Evolutionary conservation across 2,113 vertebrate genomes (phyloP), one percentile per base, ranked within the genome.

Genomic region (Lepus timidus): DNA sequence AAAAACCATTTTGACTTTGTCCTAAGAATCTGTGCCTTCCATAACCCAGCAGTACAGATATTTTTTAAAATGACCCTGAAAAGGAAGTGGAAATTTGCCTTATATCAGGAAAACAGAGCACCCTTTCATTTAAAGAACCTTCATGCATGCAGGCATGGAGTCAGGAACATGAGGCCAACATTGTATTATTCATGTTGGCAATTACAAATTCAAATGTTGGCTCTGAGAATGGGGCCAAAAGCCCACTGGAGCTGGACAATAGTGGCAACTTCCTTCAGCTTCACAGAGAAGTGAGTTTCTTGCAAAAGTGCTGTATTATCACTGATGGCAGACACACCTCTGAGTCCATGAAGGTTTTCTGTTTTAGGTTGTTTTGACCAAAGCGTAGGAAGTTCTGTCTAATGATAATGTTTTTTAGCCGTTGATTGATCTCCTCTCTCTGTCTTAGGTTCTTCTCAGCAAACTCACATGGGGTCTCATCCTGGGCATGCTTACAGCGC

Each of bases 401-500:
- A 65, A 74, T 27, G 58, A 70, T 78, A 96, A 92, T 4, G 20
- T 67, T 91, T 79, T 78, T 79, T 78, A 94, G 61, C 61, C 97
- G 93, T 93, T 81, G 95, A 97, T 95, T 96, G 62, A 96, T 97
- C 94, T 97, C 52, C 52, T 95, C 39, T 58, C 70, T 89, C 71
- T 96, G 44, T 44, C 44, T 87, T 2, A 44, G 92, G 92, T 91
- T 96, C 58, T 88, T 92, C 95, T 93, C 94, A 94, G 87, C 58
- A 91, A 98, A 97, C 29, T 97, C 97, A 95, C 96, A 97, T 49
- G 94, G 68, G 93, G 91, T 88, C 85, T 97, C 88, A 97, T 96
- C 97, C 97, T 65, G 78, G 96, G 73, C 96, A 79, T 80, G 95
- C 96, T 98, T 97, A 97, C 91, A 92, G 75, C 98, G 76, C 88